phyloP scores from a whole-genome alignment of 2,113 vertebrate genomes.

The Clarias batrachus region DNA sequence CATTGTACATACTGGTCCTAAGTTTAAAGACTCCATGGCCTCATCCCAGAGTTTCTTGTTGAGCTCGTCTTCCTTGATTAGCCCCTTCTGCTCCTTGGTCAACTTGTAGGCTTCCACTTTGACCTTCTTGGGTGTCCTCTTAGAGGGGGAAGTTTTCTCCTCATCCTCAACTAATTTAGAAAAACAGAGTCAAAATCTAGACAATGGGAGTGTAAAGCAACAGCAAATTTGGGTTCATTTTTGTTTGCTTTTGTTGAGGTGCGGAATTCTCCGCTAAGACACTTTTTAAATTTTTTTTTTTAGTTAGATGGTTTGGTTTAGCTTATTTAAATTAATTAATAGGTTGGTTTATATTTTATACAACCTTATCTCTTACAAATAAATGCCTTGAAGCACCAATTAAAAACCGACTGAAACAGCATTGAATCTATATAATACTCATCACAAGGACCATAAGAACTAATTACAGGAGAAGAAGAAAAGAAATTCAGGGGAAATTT shows the following conservation, averaged over 20 bases:
- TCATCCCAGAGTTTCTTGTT: slow-evolving; percentile 94
- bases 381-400: neutral
- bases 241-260: neutral
- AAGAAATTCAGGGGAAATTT: no score
- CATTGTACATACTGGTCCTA: slow-evolving; percentile 77
- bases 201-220: neutral
- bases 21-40: slow-evolving; percentile 82
- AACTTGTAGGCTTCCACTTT: slow-evolving; percentile 89
- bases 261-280: neutral
- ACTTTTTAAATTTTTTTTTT: neutral
- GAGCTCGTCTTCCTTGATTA: slow-evolving; percentile 83
- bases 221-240: neutral
- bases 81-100: slow-evolving; percentile 79
- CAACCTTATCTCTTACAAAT: no score
- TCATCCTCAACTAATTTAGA: slow-evolving; percentile 44
- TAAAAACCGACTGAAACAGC: neutral
- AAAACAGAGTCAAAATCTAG: neutral
- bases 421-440: neutral
- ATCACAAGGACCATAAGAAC: neutral
- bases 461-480: neutral
- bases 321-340: neutral
- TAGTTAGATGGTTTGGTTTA: neutral
- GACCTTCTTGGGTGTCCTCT: slow-evolving; percentile 78
- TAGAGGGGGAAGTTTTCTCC: slow-evolving; percentile 65
- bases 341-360: no score